Percentiles rank a stretch among this genome's conserved stretches.
These are phyloP conservation scores for Loriculus beryllinus DNA, from an alignment of 2,797 vertebrate species.

Conservation along the genomic window DNA sequence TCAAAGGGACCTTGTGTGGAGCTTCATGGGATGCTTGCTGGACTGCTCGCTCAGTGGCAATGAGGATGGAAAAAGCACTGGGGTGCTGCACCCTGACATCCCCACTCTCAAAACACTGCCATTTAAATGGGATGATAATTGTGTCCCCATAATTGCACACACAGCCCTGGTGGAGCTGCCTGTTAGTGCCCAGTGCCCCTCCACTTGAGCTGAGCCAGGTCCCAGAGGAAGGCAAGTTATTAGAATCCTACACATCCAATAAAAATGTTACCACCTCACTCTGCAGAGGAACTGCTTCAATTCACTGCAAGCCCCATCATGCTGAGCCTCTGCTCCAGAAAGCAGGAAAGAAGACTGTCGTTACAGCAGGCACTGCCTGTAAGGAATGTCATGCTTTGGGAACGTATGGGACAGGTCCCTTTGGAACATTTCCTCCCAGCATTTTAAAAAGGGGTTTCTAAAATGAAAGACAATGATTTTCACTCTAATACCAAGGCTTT, in stretches of 20 bases:
- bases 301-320: neutral
- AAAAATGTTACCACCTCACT: slow-evolving; percentile 46
- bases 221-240: slow-evolving; percentile 16
- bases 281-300: neutral
- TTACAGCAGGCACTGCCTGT: neutral
- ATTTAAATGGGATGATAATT: neutral
- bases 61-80: neutral
- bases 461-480: slow-evolving; percentile 6
- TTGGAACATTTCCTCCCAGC: neutral
- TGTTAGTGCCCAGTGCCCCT: neutral
- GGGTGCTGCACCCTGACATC: neutral
- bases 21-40: neutral
- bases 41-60: neutral
- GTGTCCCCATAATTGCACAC: neutral
- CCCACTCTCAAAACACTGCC: neutral
- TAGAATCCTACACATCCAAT: slow-evolving; percentile 20
- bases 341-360: neutral
- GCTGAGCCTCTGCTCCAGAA: slow-evolving; percentile 8
- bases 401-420: fast-evolving
- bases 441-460: neutral
- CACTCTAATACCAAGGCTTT: neutral
- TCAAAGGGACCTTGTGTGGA: neutral
- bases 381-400: neutral
- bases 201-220: neutral
- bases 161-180: neutral